Percentiles rank a stretch among this genome's conserved stretches.
Evolutionary conservation across 2,113 vertebrate species (phyloP).

Genomic region (Notothenia rossii): DNA sequence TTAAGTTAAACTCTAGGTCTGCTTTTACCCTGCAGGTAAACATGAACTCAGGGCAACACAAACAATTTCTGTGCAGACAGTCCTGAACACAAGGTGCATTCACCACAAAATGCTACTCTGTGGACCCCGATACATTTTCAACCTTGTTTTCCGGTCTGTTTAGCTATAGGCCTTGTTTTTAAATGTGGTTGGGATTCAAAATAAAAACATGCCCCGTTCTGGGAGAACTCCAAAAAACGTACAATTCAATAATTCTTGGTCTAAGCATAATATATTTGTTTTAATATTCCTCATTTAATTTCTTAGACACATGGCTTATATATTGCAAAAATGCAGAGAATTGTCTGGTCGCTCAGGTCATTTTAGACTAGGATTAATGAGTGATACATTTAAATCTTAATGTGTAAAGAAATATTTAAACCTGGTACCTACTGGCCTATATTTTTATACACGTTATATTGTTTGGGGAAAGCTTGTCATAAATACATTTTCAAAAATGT

Average conservation of each 20-base stretch:
- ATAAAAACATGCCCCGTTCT: background rate
- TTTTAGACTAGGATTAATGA: background rate
- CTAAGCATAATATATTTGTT: background rate
- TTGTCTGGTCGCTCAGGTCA: too few species aligned
- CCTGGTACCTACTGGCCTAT: background rate
- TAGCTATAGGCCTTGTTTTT: background rate
- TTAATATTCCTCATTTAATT: background rate
- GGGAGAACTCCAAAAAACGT: background rate
- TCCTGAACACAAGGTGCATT: constrained; percentile 11
- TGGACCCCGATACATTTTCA: constrained; percentile 7
- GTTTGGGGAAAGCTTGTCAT: background rate
- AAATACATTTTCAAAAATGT: background rate
- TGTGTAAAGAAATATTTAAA: background rate
- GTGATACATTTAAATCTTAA: background rate
- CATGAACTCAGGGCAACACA: constrained; percentile 36
- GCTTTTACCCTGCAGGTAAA: constrained; percentile 43
- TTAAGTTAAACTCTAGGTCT: constrained; percentile 22
- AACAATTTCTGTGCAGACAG: constrained; percentile 23
- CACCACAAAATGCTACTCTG: background rate
- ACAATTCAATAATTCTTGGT: background rate
- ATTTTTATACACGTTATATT: too few species aligned
- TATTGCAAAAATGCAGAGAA: too few species aligned
- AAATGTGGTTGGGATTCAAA: background rate
- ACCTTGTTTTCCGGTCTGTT: background rate
- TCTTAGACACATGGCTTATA: background rate